Conservation (phyloP, 2,113 vertebrate genomes). For the Cinclus cinclus region DNA sequence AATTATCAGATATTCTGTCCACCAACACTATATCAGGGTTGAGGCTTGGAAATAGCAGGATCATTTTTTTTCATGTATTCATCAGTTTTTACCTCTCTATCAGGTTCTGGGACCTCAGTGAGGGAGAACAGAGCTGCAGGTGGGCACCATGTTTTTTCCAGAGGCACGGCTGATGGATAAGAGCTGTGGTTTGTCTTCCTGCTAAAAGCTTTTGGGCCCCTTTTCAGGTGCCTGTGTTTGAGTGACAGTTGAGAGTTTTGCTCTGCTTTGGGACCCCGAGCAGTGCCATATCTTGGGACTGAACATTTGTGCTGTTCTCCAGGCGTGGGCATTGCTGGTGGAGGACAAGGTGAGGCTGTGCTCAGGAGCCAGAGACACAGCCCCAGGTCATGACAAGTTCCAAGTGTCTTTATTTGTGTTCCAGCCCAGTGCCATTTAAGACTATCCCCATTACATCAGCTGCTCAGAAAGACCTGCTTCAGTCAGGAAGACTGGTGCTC, state of each 20-base stretch:
- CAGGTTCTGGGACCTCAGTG: background rate
- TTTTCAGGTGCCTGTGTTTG: background rate
- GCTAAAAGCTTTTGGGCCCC: background rate
- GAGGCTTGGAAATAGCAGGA: background rate
- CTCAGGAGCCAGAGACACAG: background rate
- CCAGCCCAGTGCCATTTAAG: background rate
- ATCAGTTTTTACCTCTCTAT: background rate
- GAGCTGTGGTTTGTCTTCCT: background rate
- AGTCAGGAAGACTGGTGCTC: background rate
- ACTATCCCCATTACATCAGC: background rate
- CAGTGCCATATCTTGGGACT: accelerated
- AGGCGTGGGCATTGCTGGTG: background rate
- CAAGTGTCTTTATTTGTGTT: background rate
- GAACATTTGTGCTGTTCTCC: background rate
- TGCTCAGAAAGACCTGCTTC: background rate
- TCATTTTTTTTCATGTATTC: background rate
- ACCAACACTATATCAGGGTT: background rate
- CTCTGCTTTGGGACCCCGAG: background rate
- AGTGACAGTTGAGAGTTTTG: background rate
- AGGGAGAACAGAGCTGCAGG: background rate
- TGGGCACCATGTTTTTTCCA: background rate
- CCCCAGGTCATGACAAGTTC: background rate
- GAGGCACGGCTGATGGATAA: background rate
- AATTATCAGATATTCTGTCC: background rate
- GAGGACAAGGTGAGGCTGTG: background rate